Conservation (phyloP, 2,888 invertebrate species). For the Pollenia labialis region DNA sequence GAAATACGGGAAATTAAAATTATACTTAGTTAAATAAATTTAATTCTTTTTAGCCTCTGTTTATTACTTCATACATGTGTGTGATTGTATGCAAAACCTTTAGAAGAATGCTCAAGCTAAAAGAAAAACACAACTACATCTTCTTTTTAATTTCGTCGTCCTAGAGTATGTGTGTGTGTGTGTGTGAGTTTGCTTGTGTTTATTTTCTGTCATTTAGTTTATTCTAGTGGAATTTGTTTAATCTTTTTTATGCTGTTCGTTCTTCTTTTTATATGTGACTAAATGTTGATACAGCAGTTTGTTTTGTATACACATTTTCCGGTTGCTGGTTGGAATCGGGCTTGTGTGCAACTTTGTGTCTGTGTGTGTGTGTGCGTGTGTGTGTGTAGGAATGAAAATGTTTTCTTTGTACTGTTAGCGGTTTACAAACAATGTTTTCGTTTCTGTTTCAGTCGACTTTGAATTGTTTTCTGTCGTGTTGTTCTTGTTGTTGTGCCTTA, state of each 20-base stretch:
- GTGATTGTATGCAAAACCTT: slow-evolving; percentile 17
- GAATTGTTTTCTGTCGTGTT: slow-evolving; percentile 38
- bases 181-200: neutral
- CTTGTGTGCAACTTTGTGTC: neutral
- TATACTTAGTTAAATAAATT: too few relatives aligned
- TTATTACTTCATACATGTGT: slow-evolving; percentile 22
- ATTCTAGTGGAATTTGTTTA: slow-evolving; percentile 68
- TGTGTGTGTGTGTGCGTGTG: slow-evolving; percentile 4
- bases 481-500: slow-evolving; percentile 31
- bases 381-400: slow-evolving; percentile 31
- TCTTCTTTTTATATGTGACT: slow-evolving; percentile 37
- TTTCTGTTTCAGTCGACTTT: slow-evolving; percentile 71
- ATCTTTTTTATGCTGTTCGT: slow-evolving; percentile 33
- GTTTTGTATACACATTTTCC: slow-evolving; percentile 59
- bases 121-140: neutral
- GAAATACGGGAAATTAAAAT: too few relatives aligned
- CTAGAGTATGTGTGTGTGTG: neutral
- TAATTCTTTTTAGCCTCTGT: slow-evolving; percentile 3
- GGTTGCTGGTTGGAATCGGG: slow-evolving; percentile 60
- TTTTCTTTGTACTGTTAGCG: slow-evolving; percentile 72
- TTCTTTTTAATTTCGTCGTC: slow-evolving; percentile 23
- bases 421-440: slow-evolving; percentile 73
- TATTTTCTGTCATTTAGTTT: slow-evolving; percentile 66
- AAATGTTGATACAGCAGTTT: slow-evolving; percentile 71
- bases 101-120: neutral